Evolutionary conservation across 2,113 vertebrate species (phyloP).

Genomic region (Pimephales promelas): DNA sequence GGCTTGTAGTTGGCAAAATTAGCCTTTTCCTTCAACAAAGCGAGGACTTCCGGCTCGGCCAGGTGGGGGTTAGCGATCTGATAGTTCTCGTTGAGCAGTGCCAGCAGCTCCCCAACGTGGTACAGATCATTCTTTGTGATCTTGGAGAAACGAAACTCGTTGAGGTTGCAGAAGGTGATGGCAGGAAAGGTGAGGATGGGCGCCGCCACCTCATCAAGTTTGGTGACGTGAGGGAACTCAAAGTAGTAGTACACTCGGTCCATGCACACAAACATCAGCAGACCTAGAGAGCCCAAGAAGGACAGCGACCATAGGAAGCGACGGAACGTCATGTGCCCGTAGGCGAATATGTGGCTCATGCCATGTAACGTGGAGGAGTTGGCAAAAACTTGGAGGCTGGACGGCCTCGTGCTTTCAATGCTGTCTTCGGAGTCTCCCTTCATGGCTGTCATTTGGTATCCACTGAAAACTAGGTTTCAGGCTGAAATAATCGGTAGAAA

Average conservation of each 20-base stretch:
- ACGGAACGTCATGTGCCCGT: constrained; percentile 83
- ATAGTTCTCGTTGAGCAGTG: constrained; percentile 82
- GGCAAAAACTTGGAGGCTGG: constrained; percentile 84
- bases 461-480: constrained; percentile 52
- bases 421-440: constrained; percentile 82
- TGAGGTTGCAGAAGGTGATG: constrained; percentile 89
- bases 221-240: constrained; percentile 82
- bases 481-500: constrained; percentile 59
- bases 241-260: constrained; percentile 85
- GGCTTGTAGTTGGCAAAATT: constrained; percentile 87
- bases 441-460: constrained; percentile 69
- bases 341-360: constrained; percentile 87
- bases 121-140: constrained; percentile 87
- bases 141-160: constrained; percentile 87
- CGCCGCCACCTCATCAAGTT: constrained; percentile 81
- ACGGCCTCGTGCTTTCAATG: constrained; percentile 76
- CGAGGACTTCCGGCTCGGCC: constrained; percentile 82
- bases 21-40: constrained; percentile 83
- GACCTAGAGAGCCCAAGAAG: constrained; percentile 81
- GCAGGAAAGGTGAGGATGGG: constrained; percentile 87
- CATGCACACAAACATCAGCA: constrained; percentile 82
- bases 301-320: constrained; percentile 83
- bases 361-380: constrained; percentile 86
- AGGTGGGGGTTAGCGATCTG: constrained; percentile 82
- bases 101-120: constrained; percentile 86